Base-by-base conservation (phyloP, 2,888 invertebrate species). In the Galerucella calmariensis region DNA sequence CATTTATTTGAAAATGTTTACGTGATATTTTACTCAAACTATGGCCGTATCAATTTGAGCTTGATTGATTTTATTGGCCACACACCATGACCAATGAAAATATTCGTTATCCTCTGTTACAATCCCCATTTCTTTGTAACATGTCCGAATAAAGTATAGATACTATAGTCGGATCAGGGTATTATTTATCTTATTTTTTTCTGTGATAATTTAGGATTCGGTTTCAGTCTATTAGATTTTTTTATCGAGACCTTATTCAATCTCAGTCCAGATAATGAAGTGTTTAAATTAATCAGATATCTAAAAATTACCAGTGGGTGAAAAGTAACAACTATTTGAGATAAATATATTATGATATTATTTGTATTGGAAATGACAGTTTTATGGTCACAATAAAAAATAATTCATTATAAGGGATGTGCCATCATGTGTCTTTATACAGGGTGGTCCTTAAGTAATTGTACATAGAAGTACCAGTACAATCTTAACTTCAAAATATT, bases 121-220 rank as follows among this genome's bases (percentile, higher is more conserved):
- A 51, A 41, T 8, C 8, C 35, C 35, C 35, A 41, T 41, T 35
- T 6, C 6, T 35, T 41, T 41, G 35, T 41, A 9, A 41, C 8
- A 41, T 41, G 35, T 9, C 35, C 35, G 35, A 41, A 41, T 41
- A 41, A 41, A 8, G 35, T 8, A 27, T 27, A 20, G 20, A 8
- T 41, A 41, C 35, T 41, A 8, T 9, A 41, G 35, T 41, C 35
- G 35, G 16, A 51, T 67, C 20, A 12, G 67, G 51, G 51, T 41
- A 41, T 41, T 65, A 65, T 65, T 65, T 65, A n/a, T 65, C 67
- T n/a, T 67, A 9, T 27, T 67, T 14, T 24, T 20, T 67, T 27
- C 35, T 51, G 35, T 67, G 56, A 67, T 67, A 67, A 67, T 53
- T 56, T 67, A 5, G 67, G 67, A 67, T 67, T 67, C n/a, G 67